A percentile compares a stretch with the other conserved stretches of the same genome.
phyloP scores from a whole-genome alignment of 2,888 invertebrate species.

The Siphlonurus alternatus region DNA sequence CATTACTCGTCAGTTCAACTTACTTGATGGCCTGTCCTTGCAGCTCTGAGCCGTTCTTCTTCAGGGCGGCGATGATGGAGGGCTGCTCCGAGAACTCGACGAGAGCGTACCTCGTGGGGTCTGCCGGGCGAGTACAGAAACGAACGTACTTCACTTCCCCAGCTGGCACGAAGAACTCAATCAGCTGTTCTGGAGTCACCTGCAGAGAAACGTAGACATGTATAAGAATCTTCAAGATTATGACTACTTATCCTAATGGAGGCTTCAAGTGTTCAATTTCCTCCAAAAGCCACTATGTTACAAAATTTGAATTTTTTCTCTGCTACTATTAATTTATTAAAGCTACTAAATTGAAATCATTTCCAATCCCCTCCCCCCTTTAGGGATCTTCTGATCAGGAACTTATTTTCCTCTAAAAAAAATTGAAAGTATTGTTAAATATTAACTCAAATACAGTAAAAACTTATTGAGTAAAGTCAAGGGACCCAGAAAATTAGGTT shows the following conservation, averaged over 20 bases:
- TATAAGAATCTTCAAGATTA: background rate
- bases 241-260: background rate
- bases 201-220: constrained; percentile 10
- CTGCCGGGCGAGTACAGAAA: constrained; percentile 69
- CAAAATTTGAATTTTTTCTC: background rate
- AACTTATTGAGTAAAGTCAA: too few relatives aligned
- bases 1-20: too few relatives aligned
- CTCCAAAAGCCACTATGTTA: background rate
- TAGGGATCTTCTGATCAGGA: too few relatives aligned
- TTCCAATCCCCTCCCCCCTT: too few relatives aligned
- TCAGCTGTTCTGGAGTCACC: constrained; percentile 54
- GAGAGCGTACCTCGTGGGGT: constrained; percentile 62
- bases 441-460: too few relatives aligned
- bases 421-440: too few relatives aligned
- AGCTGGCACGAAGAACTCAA: constrained; percentile 69
- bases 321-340: background rate
- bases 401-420: too few relatives aligned
- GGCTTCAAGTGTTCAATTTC: too few relatives aligned
- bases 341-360: too few relatives aligned
- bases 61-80: constrained; percentile 68
- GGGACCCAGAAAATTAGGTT: too few relatives aligned
- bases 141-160: constrained; percentile 93
- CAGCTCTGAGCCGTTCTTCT: constrained; percentile 62
- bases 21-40: constrained; percentile 46
- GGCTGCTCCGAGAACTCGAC: constrained; percentile 90